A percentile compares a stretch with the other conserved stretches of the same genome.
Conservation (phyloP, 2,888 invertebrate species). For the Caenorhabditis uteleia region DNA sequence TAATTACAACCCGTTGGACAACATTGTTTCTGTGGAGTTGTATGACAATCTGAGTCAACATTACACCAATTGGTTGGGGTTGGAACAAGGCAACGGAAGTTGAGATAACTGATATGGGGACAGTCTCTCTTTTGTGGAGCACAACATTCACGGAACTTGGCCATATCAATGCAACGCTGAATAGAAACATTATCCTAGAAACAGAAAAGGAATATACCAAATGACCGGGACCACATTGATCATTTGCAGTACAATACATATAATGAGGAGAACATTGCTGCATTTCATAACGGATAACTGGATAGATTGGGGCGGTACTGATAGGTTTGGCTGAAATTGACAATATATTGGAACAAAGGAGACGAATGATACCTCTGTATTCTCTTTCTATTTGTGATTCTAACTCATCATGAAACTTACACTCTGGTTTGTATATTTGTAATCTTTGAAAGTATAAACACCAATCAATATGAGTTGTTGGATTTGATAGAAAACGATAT, state of each 20-base stretch:
- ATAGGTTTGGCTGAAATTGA: constrained; percentile 9
- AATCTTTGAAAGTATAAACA: constrained; percentile 33
- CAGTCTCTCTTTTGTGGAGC: constrained; percentile 22
- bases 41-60: constrained; percentile 21
- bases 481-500: not conserved
- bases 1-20: constrained; percentile 39
- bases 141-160: constrained; percentile 32
- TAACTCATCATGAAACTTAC: constrained; percentile 33
- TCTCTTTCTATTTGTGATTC: not conserved
- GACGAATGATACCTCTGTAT: not conserved
- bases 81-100: constrained; percentile 25
- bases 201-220: constrained; percentile 11
- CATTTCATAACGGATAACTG: constrained; percentile 11
- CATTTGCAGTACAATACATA: constrained; percentile 32
- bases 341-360: constrained; percentile 1
- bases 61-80: constrained; percentile 29
- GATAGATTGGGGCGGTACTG: constrained; percentile 2
- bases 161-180: constrained; percentile 37
- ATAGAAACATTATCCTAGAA: not conserved
- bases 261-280: constrained; percentile 30
- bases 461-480: constrained; percentile 37
- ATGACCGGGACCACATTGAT: constrained; percentile 20
- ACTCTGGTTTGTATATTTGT: constrained; percentile 36
- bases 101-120: constrained; percentile 17
- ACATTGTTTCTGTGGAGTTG: constrained; percentile 23